phyloP scores from a whole-genome alignment of 2,113 vertebrate species.

The Rhea americana region DNA sequence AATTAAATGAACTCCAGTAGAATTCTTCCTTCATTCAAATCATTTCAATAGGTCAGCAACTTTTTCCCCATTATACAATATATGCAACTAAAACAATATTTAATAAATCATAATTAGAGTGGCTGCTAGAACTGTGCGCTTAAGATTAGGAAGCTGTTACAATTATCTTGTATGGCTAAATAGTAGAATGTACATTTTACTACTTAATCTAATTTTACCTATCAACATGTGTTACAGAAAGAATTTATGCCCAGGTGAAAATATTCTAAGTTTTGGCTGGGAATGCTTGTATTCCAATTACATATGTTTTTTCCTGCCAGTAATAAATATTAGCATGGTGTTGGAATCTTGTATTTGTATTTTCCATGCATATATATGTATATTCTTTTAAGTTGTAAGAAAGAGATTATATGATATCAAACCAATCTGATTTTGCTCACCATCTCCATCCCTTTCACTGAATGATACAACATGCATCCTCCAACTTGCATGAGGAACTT shows the following conservation, averaged over 20 bases:
- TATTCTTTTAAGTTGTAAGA: not conserved
- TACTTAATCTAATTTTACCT: not conserved
- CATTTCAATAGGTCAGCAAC: not conserved
- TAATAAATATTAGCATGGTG: not conserved
- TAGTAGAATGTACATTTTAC: not conserved
- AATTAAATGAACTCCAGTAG: not conserved
- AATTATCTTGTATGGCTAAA: constrained; percentile 40
- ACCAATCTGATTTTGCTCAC: not conserved
- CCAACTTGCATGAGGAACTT: not conserved
- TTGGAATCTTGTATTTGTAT: not conserved
- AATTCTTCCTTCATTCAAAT: not conserved
- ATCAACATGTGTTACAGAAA: not conserved
- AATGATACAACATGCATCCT: not conserved
- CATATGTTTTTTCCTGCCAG: not conserved
- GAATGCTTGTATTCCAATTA: not conserved
- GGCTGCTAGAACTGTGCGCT: constrained; percentile 13
- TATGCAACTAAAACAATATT: not conserved
- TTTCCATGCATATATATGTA: not conserved
- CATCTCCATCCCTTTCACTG: not conserved
- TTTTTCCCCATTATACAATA: not conserved
- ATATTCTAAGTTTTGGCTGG: not conserved
- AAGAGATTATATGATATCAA: not conserved
- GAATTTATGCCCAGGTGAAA: not conserved
- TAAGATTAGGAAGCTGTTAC: constrained; percentile 47
- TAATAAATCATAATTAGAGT: constrained; percentile 28